Evolutionary conservation across 2,113 vertebrate species (phyloP).

Genomic region (Bubo blakistoni): DNA sequence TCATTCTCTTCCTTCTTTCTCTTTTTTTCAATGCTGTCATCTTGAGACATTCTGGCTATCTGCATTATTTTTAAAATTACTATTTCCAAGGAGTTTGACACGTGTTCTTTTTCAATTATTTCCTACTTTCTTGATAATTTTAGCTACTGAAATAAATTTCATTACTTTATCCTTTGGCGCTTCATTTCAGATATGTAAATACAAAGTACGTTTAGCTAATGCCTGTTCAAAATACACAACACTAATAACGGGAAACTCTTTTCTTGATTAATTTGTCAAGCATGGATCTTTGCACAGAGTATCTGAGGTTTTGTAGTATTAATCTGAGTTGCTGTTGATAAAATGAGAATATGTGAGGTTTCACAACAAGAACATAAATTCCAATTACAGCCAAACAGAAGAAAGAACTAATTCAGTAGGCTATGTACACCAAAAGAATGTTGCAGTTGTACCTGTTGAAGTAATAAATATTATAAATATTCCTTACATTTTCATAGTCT

Average conservation of each 20-base stretch:
- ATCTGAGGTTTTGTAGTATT: neutral
- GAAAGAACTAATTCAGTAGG: neutral
- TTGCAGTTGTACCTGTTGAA: neutral
- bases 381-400: slow-evolving; percentile 25
- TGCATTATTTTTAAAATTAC: neutral
- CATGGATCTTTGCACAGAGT: neutral
- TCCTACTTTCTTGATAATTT: neutral
- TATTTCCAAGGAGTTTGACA: neutral
- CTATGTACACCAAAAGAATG: neutral
- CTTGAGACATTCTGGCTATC: neutral
- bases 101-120: neutral
- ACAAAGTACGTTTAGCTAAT: neutral
- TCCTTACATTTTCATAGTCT: slow-evolving; percentile 9
- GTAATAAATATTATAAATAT: slow-evolving; percentile 39
- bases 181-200: neutral
- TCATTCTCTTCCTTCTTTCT: neutral
- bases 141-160: neutral
- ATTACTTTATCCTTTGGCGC: neutral
- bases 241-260: neutral
- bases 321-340: neutral
- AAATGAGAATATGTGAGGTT: slow-evolving; percentile 5
- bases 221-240: neutral
- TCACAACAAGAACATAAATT: slow-evolving; percentile 20
- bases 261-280: slow-evolving; percentile 20
- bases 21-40: neutral